Conservation (phyloP, 1,140 invertebrate species). For the Trachymyrmex cornetzi region DNA sequence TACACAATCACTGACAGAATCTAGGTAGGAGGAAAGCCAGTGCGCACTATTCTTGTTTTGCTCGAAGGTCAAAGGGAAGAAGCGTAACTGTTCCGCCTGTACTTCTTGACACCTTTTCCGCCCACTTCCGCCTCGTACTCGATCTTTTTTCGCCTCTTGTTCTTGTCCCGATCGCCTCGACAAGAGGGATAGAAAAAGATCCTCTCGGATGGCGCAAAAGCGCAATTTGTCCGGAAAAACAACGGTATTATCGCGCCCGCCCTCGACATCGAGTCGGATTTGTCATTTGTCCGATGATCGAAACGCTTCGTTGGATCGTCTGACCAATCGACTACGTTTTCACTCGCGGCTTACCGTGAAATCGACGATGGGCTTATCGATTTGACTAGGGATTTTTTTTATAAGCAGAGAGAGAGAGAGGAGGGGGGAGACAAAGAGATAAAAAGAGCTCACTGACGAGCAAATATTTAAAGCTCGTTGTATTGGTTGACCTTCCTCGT, state of each 20-base stretch:
- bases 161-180: constrained; percentile 20
- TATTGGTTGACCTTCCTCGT: constrained; percentile 7
- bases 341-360: neutral
- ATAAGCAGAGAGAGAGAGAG: neutral
- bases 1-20: neutral
- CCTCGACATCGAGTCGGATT: constrained; percentile 74
- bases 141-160: constrained; percentile 39
- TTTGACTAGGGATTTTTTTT: constrained; percentile 28
- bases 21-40: constrained; percentile 30
- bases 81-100: constrained; percentile 47
- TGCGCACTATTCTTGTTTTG: constrained; percentile 42
- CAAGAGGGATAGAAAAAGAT: constrained; percentile 43
- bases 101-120: constrained; percentile 51
- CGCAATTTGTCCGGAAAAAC: constrained; percentile 75
- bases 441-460: neutral
- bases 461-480: constrained; percentile 49
- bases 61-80: constrained; percentile 59
- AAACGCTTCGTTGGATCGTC: constrained; percentile 48
- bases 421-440: neutral
- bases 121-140: neutral
- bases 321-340: constrained; percentile 5
- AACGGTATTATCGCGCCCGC: constrained; percentile 67
- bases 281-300: constrained; percentile 78
- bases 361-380: constrained; percentile 39
- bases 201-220: constrained; percentile 67